A percentile compares a stretch with the other conserved stretches of the same genome.
Evolutionary conservation across 2,797 vertebrate species (phyloP).

Genomic region (Discoglossus pictus): DNA sequence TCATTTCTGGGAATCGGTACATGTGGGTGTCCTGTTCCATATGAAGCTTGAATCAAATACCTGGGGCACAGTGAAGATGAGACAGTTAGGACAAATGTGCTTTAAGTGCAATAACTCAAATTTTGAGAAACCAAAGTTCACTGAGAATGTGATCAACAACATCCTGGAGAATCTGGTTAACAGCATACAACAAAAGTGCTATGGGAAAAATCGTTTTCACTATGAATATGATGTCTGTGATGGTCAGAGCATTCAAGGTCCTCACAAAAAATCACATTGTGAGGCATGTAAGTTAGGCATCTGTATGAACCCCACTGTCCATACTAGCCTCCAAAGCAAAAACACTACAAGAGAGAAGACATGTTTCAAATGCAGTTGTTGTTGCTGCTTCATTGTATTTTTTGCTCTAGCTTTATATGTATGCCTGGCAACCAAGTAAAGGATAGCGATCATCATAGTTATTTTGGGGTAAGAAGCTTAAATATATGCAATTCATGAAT

Average conservation of each 20-base stretch:
- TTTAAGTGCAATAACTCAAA: slow-evolving; percentile 40
- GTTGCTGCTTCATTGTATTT: too few relatives aligned
- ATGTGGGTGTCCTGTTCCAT: slow-evolving; percentile 61
- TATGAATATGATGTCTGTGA: neutral
- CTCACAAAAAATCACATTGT: slow-evolving; percentile 47
- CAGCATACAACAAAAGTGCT: slow-evolving; percentile 60
- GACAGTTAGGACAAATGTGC: slow-evolving; percentile 60
- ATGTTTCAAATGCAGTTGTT: too few relatives aligned
- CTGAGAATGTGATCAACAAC: slow-evolving; percentile 52
- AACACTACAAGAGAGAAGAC: too few relatives aligned
- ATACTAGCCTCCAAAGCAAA: too few relatives aligned
- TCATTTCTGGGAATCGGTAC: slow-evolving; percentile 58
- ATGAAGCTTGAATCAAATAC: slow-evolving; percentile 58
- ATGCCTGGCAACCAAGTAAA: too few relatives aligned
- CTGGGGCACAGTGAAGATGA: slow-evolving; percentile 54
- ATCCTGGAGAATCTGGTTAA: slow-evolving; percentile 59
- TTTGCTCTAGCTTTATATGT: too few relatives aligned
- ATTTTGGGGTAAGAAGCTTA: too few relatives aligned
- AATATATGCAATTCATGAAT: too few relatives aligned
- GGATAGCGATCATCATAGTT: too few relatives aligned
- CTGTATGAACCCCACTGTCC: too few relatives aligned
- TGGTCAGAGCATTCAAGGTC: neutral
- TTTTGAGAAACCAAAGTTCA: slow-evolving; percentile 58
- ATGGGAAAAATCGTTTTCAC: slow-evolving; percentile 44
- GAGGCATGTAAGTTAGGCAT: slow-evolving; percentile 62